Conservation (phyloP, 1,140 invertebrate species). For the Sitophilus oryzae region DNA sequence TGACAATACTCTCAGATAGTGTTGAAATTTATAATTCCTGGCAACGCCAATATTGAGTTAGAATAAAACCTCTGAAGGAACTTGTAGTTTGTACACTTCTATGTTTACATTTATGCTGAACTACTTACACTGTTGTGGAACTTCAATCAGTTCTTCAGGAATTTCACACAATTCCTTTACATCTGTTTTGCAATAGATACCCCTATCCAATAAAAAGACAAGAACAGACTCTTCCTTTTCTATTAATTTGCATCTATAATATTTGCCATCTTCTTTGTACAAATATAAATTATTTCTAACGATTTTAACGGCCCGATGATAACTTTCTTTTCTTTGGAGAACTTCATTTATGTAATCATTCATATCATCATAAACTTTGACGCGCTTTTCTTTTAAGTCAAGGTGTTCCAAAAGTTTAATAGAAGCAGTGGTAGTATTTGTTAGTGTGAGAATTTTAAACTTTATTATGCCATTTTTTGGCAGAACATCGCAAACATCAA, state of each 20-base stretch:
- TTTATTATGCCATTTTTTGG: conserved; percentile 32
- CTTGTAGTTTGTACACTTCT: neutral
- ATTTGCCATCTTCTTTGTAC: conserved; percentile 23
- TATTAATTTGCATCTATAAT: conserved; percentile 28
- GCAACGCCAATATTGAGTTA: neutral
- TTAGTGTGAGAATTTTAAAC: conserved; percentile 32
- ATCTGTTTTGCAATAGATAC: conserved; percentile 10
- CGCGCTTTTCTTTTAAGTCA: conserved; percentile 26
- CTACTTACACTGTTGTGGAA: conserved; percentile 27
- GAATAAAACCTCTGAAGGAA: neutral
- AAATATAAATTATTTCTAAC: conserved; percentile 14
- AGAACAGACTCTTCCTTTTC: conserved; percentile 14
- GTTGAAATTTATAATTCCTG: too few species aligned
- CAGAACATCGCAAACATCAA: conserved; percentile 27
- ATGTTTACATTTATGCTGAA: neutral
- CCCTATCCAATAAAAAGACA: conserved; percentile 26
- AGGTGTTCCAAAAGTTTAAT: conserved; percentile 31
- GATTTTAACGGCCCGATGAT: conserved; percentile 5
- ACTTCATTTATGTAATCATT: conserved; percentile 6
- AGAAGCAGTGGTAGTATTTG: conserved; percentile 25
- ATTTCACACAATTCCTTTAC: conserved; percentile 24
- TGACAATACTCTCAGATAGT: too few species aligned
- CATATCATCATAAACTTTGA: conserved; percentile 17
- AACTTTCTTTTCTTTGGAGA: conserved; percentile 8
- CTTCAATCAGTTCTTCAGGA: conserved; percentile 20